phyloP scores from a whole-genome alignment of 1,140 invertebrate species.

The Aphelenchoides fujianensis region DNA sequence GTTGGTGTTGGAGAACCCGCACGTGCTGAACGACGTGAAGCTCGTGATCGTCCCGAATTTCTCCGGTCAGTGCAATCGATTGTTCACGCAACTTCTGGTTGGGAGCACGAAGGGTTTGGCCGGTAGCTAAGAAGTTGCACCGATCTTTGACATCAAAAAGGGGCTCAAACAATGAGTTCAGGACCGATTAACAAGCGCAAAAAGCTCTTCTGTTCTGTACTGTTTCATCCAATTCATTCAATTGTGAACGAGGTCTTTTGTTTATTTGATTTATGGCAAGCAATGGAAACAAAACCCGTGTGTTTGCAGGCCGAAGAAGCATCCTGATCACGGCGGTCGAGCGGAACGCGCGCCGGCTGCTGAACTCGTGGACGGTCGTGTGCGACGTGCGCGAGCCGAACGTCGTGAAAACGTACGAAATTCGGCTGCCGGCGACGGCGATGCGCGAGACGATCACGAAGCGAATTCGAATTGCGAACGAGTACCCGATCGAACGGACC shows the following conservation, averaged over 20 bases:
- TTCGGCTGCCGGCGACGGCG: slow-evolving; percentile 24
- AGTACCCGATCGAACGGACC: slow-evolving; percentile 32
- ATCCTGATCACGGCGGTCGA: slow-evolving; percentile 51
- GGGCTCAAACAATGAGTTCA: no score
- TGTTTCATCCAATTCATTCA: no score
- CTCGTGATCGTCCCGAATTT: slow-evolving; percentile 27
- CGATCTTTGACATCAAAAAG: no score
- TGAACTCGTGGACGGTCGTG: slow-evolving; percentile 37
- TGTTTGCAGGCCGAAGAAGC: slow-evolving; percentile 30
- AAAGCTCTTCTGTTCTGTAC: no score
- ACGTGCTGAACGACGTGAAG: slow-evolving; percentile 22
- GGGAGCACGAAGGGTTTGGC: no score
- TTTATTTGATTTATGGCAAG: background rate
- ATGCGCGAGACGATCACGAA: background rate
- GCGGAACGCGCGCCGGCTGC: slow-evolving; percentile 18
- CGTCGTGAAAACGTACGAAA: slow-evolving; percentile 47
- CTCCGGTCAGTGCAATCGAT: slow-evolving; percentile 15
- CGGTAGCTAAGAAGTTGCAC: no score
- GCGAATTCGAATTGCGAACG: slow-evolving; percentile 38
- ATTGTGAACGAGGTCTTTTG: no score
- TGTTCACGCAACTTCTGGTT: background rate
- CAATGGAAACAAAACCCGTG: background rate
- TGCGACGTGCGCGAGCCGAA: slow-evolving; percentile 39
- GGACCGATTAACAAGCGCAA: no score
- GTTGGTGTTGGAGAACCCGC: slow-evolving; percentile 13